These are phyloP conservation scores for Diaphora mendica DNA, from an alignment of 2,888 invertebrate species.

Conservation along the genomic window DNA sequence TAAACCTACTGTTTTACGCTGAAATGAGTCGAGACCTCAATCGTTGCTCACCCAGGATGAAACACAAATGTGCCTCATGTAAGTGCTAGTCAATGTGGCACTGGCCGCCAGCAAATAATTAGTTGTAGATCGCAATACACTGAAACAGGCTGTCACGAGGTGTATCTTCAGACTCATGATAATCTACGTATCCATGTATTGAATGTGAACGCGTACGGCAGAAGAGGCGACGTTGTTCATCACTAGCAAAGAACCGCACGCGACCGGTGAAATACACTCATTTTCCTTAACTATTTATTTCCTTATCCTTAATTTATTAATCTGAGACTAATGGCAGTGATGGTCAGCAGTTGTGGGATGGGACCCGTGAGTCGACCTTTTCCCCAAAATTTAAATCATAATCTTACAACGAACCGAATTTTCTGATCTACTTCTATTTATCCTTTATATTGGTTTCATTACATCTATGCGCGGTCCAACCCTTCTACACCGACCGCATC, in stretches of 20 bases:
- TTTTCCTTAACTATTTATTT: constrained; percentile 60
- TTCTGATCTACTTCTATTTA: constrained; percentile 58
- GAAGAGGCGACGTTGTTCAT: constrained; percentile 13
- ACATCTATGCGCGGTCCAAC: constrained; percentile 52
- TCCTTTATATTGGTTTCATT: constrained; percentile 47
- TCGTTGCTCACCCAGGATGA: neutral
- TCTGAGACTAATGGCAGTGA: constrained; percentile 80
- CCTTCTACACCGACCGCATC: constrained; percentile 38
- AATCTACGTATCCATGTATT: constrained; percentile 23
- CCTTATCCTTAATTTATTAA: constrained; percentile 66
- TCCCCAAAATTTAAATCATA: constrained; percentile 68
- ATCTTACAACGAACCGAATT: constrained; percentile 62
- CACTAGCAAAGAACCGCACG: constrained; percentile 34
- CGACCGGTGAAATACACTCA: constrained; percentile 50
- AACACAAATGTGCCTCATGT: constrained; percentile 1
- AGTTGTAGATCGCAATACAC: constrained; percentile 60
- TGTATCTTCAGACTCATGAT: constrained; percentile 40
- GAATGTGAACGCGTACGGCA: constrained; percentile 1
- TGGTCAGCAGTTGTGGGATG: constrained; percentile 78
- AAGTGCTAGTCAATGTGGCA: neutral
- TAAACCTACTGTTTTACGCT: constrained; percentile 23
- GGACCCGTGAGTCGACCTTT: constrained; percentile 67
- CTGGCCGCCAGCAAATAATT: constrained; percentile 21
- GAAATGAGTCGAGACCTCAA: constrained; percentile 7
- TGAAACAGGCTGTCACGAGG: constrained; percentile 77